Evolutionary conservation across 1,140 invertebrate species (phyloP), one percentile per base, ranked within the genome.

Genomic region (Drosophila nannoptera): DNA sequence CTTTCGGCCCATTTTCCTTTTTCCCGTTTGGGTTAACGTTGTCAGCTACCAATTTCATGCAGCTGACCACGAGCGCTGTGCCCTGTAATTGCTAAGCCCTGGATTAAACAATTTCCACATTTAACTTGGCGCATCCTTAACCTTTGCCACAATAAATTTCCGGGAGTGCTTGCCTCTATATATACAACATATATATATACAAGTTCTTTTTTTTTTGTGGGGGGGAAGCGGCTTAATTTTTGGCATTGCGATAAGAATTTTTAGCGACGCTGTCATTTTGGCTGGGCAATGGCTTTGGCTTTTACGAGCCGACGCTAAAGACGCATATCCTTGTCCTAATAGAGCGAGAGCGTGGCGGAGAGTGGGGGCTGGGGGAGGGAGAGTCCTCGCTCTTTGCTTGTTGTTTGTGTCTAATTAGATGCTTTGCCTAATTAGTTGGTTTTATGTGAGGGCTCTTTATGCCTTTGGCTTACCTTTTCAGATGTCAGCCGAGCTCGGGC

Each of bases 61-160:
- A 86, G 81, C 73, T 84, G 81, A 84, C 81, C 81, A 84, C 81
- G 81, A 46, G 70, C 65, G 55, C 14, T 59, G 69, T 66, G 63
- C 65, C 66, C 78, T 84, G 81, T 84, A 84, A 84, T 86, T 86
- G 81, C 81, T 69, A 69, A 69, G 64, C 76, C 67, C 70, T 66
- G 81, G 81, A 86, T 84, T 84, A 84, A 84, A 86, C 81, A 86
- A 84, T 84, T 84, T 86, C 81, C 77, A 84, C 81, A 84, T 86
- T 84, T 81, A 86, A 84, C 81, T 86, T 86, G 81, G 80, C 69
- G 81, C 74, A 63, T 77, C 81, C 77, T 84, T 84, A 86, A 84
- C 81, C 81, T 84, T 81, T 86, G 81, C 81, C 58, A 72, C 77
- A 70, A 86, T 86, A 84, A 75, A 84, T 84, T 86, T 71, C 49